Evolutionary conservation across 2,113 vertebrate genomes (phyloP), one percentile per base, ranked within the genome.

Genomic region (Oenanthe oenanthe): DNA sequence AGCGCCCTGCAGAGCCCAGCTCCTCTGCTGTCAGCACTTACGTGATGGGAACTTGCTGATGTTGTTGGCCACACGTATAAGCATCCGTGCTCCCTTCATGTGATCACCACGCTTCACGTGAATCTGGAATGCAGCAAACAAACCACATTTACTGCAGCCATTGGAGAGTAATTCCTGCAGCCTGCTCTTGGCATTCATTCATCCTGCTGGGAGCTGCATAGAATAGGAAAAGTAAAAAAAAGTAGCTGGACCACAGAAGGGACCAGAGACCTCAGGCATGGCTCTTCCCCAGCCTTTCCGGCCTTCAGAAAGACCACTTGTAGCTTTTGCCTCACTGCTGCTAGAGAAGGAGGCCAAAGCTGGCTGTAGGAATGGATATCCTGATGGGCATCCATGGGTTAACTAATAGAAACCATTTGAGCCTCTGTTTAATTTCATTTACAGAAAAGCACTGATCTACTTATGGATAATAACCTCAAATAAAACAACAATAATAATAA

Each of bases 21-120:
- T 34, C 22, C 26, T n/a, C 50, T 1, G 20, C 48, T 34, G 34
- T 3, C 15, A 32, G 79, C 80, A 98, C 99, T 99, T 96, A 99
- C 99, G 99, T 21, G 98, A 98, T 1, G 99, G 99, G 79, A 99
- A 99, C 89, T 98, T 99, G 99, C 99, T 99, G 93, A 99, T 99
- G 91, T 99, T 99, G 98, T 99, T 99, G 95, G 99, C 99, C 19
- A 99, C 99, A 2, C 99, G 98, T 43, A 99, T 99, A 4, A 99
- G 99, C 99, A 99, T 98, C 16, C 99, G 99, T 0, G 99, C 99
- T 54, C 98, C 99, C 93, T 99, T 99, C 81, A 99, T 94, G 70
- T 99, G 99, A 81, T 99, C 99, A 29, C 98, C 98, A 53, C 98
- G 98, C 94, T 98, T 99, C n/a, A 99, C 98, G 3, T 99, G 98